Conservation (phyloP, 2,888 invertebrate genomes). For the Lochmaea capreae region DNA sequence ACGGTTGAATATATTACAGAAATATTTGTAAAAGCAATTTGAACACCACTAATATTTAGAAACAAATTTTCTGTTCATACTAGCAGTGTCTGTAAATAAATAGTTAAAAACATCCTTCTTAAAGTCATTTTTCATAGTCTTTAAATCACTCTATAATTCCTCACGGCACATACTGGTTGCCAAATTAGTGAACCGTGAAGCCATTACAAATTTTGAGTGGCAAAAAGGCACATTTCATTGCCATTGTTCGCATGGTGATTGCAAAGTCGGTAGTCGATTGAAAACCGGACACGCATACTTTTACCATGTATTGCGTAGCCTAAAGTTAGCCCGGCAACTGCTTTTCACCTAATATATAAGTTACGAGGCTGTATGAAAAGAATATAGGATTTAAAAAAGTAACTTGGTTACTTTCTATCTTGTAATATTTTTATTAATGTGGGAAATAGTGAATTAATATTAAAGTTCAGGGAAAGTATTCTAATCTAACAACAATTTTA, state of each 20-base stretch:
- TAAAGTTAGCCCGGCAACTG: constrained; percentile 3
- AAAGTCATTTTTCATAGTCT: constrained; percentile 12
- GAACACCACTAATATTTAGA: background rate
- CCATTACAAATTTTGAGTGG: constrained; percentile 52
- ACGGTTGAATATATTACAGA: no score
- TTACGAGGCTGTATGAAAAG: background rate
- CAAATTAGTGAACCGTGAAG: constrained; percentile 45
- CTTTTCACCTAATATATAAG: constrained; percentile 14
- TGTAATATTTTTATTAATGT: background rate
- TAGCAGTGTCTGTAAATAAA: background rate
- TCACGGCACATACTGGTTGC: constrained; percentile 36
- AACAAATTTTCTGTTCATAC: background rate
- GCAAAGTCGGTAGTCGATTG: constrained; percentile 52
- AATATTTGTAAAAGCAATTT: background rate
- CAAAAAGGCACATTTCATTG: constrained; percentile 51
- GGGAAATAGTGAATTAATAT: no score
- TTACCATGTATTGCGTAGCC: constrained; percentile 49
- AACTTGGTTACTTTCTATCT: no score
- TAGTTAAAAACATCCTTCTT: background rate
- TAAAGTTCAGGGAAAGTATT: no score
- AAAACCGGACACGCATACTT: constrained; percentile 56
- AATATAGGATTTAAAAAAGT: no score
- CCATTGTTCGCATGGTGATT: constrained; percentile 52
- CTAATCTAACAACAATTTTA: background rate
- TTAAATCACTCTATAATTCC: constrained; percentile 15